phyloP scores from a whole-genome alignment of 2,888 invertebrate species.

The Aleiodes testaceus region DNA sequence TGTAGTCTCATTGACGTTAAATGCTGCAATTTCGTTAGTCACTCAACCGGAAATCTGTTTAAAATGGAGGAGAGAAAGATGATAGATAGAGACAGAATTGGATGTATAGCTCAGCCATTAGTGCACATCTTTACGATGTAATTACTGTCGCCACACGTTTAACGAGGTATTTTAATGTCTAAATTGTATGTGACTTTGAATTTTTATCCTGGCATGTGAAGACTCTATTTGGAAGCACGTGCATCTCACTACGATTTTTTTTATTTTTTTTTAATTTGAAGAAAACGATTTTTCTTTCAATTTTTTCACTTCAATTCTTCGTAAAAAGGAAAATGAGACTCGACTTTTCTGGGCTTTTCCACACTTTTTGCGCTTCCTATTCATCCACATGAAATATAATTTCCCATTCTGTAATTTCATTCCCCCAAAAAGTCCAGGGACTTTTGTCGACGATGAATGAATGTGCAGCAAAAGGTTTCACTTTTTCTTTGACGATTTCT shows the following conservation, averaged over 20 bases:
- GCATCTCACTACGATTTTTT: too few relatives aligned
- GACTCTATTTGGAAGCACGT: too few relatives aligned
- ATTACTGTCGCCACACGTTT: constrained; percentile 26
- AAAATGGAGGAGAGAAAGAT: background rate
- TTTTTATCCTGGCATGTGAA: too few relatives aligned
- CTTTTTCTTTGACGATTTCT: background rate
- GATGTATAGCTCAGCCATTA: background rate
- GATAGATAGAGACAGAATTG: background rate
- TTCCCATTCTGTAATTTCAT: constrained; percentile 35
- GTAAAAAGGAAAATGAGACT: too few relatives aligned
- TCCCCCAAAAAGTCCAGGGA: constrained; percentile 35
- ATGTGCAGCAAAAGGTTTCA: background rate
- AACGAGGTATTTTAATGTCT: constrained; percentile 12
- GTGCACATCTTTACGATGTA: constrained; percentile 19
- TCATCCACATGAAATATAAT: background rate
- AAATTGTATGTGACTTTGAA: background rate
- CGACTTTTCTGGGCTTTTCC: constrained; percentile 21
- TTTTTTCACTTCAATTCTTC: too few relatives aligned
- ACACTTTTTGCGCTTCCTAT: background rate
- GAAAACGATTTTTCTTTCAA: too few relatives aligned
- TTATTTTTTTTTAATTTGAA: too few relatives aligned
- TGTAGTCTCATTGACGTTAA: constrained; percentile 27
- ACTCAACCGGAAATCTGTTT: constrained; percentile 32
- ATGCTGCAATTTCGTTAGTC: constrained; percentile 31
- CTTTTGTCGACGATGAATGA: background rate